phyloP scores from a whole-genome alignment of 2,888 invertebrate species.

The Chloroclystis v-ata region DNA sequence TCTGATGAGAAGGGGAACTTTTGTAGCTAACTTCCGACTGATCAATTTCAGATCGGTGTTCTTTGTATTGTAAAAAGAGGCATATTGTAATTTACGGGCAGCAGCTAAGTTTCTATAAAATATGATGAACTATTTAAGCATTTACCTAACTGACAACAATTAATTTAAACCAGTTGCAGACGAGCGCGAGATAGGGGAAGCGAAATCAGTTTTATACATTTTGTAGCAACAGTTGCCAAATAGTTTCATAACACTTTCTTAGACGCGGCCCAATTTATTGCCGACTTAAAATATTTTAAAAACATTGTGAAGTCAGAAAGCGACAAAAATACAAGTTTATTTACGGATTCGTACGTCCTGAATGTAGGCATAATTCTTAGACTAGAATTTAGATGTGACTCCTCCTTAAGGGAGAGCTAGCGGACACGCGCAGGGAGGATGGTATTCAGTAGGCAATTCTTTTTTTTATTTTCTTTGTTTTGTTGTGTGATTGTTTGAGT shows the following conservation, averaged over 20 bases:
- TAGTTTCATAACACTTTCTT: slow-evolving; percentile 14
- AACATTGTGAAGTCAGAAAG: slow-evolving; percentile 9
- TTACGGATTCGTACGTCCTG: slow-evolving; percentile 17
- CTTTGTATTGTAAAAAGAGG: too few relatives aligned
- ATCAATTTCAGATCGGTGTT: too few relatives aligned
- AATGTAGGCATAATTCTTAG: background rate
- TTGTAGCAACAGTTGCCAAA: slow-evolving; percentile 12
- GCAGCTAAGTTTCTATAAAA: too few relatives aligned
- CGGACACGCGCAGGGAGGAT: too few relatives aligned
- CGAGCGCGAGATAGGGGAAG: background rate
- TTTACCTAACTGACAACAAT: too few relatives aligned
- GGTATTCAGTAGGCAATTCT: too few relatives aligned
- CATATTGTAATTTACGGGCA: too few relatives aligned
- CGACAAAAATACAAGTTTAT: slow-evolving; percentile 24
- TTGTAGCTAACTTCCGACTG: background rate
- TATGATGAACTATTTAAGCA: too few relatives aligned
- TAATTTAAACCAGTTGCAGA: background rate
- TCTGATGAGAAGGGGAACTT: background rate
- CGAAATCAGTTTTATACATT: background rate
- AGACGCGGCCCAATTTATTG: slow-evolving; percentile 8
- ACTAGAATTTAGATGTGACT: too few relatives aligned
- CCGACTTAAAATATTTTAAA: background rate
- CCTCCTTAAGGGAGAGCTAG: too few relatives aligned
- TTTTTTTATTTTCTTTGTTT: too few relatives aligned
- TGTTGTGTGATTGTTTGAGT: too few relatives aligned